Evolutionary conservation across 2,113 vertebrate genomes (phyloP).

Genomic region (Periophthalmus modestus): DNA sequence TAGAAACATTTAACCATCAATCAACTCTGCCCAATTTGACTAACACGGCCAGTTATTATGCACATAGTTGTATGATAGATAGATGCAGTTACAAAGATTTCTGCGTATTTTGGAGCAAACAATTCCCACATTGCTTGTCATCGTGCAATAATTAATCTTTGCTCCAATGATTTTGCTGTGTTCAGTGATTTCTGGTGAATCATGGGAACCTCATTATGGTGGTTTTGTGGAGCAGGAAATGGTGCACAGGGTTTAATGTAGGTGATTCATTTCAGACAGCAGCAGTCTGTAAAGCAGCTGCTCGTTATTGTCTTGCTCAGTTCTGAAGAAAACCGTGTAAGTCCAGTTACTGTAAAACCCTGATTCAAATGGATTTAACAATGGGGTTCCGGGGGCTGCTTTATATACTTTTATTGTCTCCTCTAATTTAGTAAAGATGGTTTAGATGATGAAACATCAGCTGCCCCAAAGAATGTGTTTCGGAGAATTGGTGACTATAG

Average conservation of each 20-base stretch:
- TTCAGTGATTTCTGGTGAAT: slow-evolving; percentile 20
- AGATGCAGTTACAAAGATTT: not conserved
- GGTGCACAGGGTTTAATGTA: slow-evolving; percentile 9
- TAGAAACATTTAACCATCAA: not conserved
- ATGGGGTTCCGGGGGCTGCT: not conserved
- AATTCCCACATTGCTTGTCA: not conserved
- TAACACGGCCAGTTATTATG: not conserved
- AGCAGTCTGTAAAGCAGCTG: not conserved
- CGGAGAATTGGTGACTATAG: not conserved
- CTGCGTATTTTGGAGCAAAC: not conserved
- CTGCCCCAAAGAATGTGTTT: not conserved
- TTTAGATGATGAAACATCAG: not conserved
- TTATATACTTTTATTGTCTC: not conserved
- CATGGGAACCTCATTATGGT: slow-evolving; percentile 16
- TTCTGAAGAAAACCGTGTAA: not conserved
- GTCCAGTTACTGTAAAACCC: not conserved
- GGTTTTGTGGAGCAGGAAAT: slow-evolving; percentile 12
- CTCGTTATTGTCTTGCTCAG: not conserved
- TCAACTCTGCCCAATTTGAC: not conserved
- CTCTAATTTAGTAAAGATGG: not conserved
- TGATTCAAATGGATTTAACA: not conserved
- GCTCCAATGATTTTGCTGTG: slow-evolving; percentile 10
- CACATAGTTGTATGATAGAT: slow-evolving; percentile 1
- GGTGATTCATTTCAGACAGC: not conserved
- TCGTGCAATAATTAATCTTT: slow-evolving; percentile 3